Percentiles rank a stretch among this genome's conserved stretches.
These are phyloP conservation scores for Pammene aurita DNA, from an alignment of 2,888 invertebrate species.

Conservation along the genomic window DNA sequence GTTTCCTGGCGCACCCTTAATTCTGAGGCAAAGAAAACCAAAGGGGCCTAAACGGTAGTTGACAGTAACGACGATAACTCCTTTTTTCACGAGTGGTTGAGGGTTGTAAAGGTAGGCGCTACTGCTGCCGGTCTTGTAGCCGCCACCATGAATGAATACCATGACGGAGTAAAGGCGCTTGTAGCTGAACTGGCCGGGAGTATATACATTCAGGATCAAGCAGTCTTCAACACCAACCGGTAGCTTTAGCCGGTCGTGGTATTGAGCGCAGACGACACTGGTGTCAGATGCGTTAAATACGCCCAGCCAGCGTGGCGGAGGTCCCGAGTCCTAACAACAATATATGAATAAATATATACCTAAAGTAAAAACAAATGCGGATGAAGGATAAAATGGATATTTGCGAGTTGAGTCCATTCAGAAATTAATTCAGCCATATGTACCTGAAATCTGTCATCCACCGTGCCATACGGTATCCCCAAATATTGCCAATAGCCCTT, in stretches of 20 bases:
- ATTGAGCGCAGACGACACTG: conserved; percentile 41
- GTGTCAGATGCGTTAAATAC: conserved; percentile 41
- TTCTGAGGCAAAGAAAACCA: conserved; percentile 44
- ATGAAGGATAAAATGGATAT: too few relatives aligned
- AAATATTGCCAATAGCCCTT: conserved; percentile 41
- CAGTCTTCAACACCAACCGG: conserved; percentile 44
- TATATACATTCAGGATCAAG: conserved; percentile 42
- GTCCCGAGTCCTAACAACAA: conserved; percentile 42
- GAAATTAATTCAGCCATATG: background rate
- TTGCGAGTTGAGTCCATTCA: too few relatives aligned
- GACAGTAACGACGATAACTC: conserved; percentile 43
- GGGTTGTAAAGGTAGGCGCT: conserved; percentile 42
- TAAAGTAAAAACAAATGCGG: background rate
- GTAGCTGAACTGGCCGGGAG: conserved; percentile 37
- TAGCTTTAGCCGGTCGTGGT: conserved; percentile 36
- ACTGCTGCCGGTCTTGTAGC: conserved; percentile 38
- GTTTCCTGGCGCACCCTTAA: conserved; percentile 46
- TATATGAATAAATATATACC: background rate
- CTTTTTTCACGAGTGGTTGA: conserved; percentile 41
- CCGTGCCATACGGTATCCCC: conserved; percentile 44
- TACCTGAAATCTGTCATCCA: conserved; percentile 43
- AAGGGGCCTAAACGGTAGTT: conserved; percentile 45
- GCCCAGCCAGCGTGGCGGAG: conserved; percentile 42
- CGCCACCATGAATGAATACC: conserved; percentile 45
- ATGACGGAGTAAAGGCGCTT: conserved; percentile 42